Percentiles rank a stretch among this genome's conserved stretches.
Evolutionary conservation across 2,888 invertebrate species (phyloP).

Genomic region (Troides oblongomaculatus): DNA sequence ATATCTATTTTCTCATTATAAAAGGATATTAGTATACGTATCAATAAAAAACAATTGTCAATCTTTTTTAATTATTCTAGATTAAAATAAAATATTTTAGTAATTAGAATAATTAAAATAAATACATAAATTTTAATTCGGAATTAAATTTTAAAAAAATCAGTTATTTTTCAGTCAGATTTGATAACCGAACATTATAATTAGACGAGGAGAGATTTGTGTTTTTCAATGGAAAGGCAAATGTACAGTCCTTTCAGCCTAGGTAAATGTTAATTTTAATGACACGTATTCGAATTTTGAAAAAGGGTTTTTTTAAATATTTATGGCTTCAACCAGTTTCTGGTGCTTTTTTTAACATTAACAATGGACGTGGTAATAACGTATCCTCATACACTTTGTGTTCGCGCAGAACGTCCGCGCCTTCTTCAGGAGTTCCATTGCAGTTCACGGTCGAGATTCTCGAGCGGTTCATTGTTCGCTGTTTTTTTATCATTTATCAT

Average conservation of each 20-base stretch:
- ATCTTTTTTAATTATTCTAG: too few species aligned
- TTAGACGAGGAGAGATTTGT: too few species aligned
- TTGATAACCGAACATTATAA: too few species aligned
- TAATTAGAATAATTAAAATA: too few species aligned
- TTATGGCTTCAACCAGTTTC: constrained; percentile 10
- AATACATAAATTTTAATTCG: too few species aligned
- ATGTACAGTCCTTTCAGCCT: too few species aligned
- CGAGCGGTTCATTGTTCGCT: constrained; percentile 78
- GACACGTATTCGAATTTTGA: background rate
- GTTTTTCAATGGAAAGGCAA: too few species aligned
- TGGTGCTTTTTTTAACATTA: background rate
- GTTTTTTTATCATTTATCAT: constrained; percentile 39
- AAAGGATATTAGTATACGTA: background rate
- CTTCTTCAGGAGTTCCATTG: constrained; percentile 64
- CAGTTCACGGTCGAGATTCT: constrained; percentile 74
- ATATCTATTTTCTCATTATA: background rate
- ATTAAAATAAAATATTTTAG: too few species aligned
- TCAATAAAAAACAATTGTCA: background rate
- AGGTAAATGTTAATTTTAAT: too few species aligned
- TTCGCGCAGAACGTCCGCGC: constrained; percentile 15
- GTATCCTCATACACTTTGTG: constrained; percentile 12
- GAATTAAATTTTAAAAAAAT: too few species aligned
- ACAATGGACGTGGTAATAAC: background rate
- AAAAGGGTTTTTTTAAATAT: background rate
- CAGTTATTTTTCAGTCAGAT: too few species aligned